These are phyloP conservation scores for Hofmannophila pseudospretella DNA, from an alignment of 2,888 invertebrate species.

Conservation along the genomic window DNA sequence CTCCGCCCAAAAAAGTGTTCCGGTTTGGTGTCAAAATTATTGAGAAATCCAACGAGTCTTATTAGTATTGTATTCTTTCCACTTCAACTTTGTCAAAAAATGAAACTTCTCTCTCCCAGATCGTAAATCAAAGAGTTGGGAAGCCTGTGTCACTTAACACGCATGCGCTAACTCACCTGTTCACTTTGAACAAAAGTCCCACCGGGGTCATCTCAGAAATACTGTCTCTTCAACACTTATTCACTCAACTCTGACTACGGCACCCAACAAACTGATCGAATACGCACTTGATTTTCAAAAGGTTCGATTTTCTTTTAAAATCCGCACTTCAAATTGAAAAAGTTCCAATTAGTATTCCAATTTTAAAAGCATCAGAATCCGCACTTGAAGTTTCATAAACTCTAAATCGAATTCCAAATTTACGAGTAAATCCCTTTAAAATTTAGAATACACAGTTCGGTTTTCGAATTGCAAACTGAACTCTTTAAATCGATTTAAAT, in stretches of 20 bases:
- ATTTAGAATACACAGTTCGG: neutral
- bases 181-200: conserved; percentile 79
- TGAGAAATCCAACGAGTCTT: too few relatives aligned
- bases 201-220: conserved; percentile 74
- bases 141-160: conserved; percentile 8
- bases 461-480: conserved; percentile 8
- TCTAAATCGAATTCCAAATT: too few relatives aligned
- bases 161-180: conserved; percentile 63
- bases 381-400: too few relatives aligned
- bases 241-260: conserved; percentile 21
- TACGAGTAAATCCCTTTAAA: conserved; percentile 10
- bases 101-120: too few relatives aligned
- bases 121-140: too few relatives aligned
- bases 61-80: too few relatives aligned
- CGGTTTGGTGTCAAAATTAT: too few relatives aligned
- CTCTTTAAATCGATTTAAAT: neutral
- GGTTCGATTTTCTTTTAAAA: conserved; percentile 6
- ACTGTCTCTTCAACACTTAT: conserved; percentile 12
- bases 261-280: neutral
- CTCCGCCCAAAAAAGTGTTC: too few relatives aligned
- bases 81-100: too few relatives aligned
- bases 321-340: too few relatives aligned
- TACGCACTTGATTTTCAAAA: neutral
- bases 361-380: too few relatives aligned
- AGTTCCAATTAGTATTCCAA: too few relatives aligned